phyloP scores from a whole-genome alignment of 2,113 vertebrate species.

The Sclerurus mexicanus region DNA sequence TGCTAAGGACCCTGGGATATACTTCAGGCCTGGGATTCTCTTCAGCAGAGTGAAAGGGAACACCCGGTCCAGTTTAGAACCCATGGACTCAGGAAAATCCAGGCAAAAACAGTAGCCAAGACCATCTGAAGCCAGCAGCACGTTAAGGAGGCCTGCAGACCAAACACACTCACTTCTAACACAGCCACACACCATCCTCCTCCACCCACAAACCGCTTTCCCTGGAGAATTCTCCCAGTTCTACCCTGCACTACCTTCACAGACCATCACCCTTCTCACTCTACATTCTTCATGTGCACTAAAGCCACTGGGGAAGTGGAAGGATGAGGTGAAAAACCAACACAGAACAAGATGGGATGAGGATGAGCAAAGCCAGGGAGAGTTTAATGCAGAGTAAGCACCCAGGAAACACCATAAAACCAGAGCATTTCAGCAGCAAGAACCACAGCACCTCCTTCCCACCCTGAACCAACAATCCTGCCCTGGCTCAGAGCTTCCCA shows the following conservation, averaged over 20 bases:
- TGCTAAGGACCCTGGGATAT: conserved; percentile 73
- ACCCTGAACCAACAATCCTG: fast-evolving
- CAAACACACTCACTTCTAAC: neutral
- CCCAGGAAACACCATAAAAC: neutral
- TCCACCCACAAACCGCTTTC: neutral
- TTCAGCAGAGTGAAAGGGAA: conserved; percentile 78
- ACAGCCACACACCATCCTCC: neutral
- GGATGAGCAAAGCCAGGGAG: neutral
- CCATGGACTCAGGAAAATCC: conserved; percentile 71
- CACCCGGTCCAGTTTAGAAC: conserved; percentile 71
- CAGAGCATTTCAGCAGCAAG: fast-evolving
- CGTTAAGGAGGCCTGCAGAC: conserved; percentile 54
- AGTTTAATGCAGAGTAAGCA: neutral
- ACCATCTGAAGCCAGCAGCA: conserved; percentile 69
- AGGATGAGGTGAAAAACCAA: fast-evolving
- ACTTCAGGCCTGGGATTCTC: conserved; percentile 70
- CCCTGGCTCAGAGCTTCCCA: neutral
- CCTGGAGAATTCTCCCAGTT: neutral
- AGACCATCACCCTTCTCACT: neutral
- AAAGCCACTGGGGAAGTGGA: neutral
- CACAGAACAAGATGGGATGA: neutral
- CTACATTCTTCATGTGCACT: fast-evolving
- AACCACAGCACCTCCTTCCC: neutral
- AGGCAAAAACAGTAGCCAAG: conserved; percentile 75
- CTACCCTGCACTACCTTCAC: neutral